Conservation (phyloP, 2,797 vertebrate genomes). For the Sitta carolinensis region DNA sequence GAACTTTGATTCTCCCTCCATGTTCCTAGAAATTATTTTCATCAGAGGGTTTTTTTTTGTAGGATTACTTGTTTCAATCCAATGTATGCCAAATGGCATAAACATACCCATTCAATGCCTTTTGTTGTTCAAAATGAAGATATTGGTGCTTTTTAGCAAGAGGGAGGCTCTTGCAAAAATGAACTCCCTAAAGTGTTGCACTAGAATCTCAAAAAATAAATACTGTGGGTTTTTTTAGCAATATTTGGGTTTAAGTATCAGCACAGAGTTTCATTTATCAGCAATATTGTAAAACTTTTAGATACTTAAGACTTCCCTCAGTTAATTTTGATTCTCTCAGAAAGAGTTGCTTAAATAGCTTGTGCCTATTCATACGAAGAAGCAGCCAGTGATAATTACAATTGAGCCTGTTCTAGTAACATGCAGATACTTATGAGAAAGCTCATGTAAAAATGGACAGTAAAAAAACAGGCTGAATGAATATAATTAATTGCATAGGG, state of each 20-base stretch:
- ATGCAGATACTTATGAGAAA: background rate
- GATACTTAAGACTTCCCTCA: background rate
- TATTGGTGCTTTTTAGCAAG: rapidly evolving
- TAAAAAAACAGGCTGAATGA: background rate
- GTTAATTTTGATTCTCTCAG: background rate
- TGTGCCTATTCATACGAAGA: background rate
- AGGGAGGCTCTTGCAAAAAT: background rate
- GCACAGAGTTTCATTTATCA: background rate
- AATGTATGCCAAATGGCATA: background rate
- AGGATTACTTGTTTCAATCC: background rate
- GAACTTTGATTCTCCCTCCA: background rate
- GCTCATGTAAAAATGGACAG: background rate
- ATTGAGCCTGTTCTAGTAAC: background rate
- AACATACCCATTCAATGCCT: background rate
- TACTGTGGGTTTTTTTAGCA: rapidly evolving
- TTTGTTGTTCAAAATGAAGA: background rate
- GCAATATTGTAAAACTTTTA: background rate
- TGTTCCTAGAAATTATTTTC: background rate
- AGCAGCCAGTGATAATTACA: background rate
- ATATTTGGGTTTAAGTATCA: background rate
- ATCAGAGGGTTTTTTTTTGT: background rate
- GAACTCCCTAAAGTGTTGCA: background rate
- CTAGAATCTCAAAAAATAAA: background rate
- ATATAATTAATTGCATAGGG: background rate
- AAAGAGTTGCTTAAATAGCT: background rate